Percentiles rank a stretch among this genome's conserved stretches.
Evolutionary conservation across 2,888 invertebrate genomes (phyloP).

Genomic region (Onthophagus sagittarius): DNA sequence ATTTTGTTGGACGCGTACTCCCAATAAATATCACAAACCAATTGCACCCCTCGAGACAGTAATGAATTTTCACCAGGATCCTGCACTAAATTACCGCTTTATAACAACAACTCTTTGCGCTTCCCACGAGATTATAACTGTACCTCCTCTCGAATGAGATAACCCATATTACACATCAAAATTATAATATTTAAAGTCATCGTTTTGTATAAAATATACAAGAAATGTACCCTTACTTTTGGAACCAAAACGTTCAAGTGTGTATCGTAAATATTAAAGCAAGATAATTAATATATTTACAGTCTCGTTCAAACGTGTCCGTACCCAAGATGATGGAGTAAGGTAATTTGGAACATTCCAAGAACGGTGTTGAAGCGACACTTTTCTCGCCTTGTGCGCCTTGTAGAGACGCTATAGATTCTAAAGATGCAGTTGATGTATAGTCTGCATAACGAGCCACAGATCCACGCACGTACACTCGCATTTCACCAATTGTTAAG

Average conservation of each 20-base stretch:
- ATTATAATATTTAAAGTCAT: not conserved
- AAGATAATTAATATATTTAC: no score
- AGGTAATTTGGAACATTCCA: slow-evolving; percentile 11
- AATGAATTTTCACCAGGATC: not conserved
- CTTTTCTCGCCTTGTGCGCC: not conserved
- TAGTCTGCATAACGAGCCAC: slow-evolving; percentile 19
- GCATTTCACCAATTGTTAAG: slow-evolving; percentile 23
- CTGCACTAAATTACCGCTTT: not conserved
- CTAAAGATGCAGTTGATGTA: slow-evolving; percentile 15
- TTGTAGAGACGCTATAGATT: not conserved
- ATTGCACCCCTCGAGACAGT: not conserved
- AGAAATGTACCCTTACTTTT: no score
- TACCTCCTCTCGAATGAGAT: not conserved
- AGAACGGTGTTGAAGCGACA: not conserved
- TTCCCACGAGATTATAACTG: not conserved
- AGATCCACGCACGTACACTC: slow-evolving; percentile 8
- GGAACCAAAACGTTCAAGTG: no score
- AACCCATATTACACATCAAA: not conserved
- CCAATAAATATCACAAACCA: not conserved
- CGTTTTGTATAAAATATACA: not conserved
- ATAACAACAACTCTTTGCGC: not conserved
- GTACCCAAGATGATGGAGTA: slow-evolving; percentile 7
- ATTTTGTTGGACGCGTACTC: not conserved
- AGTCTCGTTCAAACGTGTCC: no score
- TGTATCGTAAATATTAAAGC: no score